These are phyloP conservation scores for Mycalesis mineus DNA, from an alignment of 2,888 invertebrate genomes.

Conservation along the genomic window DNA sequence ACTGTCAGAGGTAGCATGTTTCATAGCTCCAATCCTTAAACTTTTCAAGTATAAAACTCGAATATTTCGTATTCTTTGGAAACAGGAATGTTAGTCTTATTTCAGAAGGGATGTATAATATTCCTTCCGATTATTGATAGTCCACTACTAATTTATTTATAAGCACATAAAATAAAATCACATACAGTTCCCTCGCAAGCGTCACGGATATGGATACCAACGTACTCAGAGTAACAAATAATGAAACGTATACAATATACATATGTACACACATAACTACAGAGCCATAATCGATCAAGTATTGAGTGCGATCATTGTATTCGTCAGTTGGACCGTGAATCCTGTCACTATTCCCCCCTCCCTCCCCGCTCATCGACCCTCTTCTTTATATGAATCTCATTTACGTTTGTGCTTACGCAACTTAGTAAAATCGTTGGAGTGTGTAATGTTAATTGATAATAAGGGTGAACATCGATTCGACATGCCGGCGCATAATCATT, in stretches of 20 bases:
- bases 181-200: background rate
- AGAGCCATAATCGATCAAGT: conserved; percentile 75
- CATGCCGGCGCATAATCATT: conserved; percentile 11
- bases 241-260: conserved; percentile 25
- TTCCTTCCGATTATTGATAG: too few relatives aligned
- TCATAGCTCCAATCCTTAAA: too few relatives aligned
- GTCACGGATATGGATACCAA: conserved; percentile 2
- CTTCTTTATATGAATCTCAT: conserved; percentile 68
- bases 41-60: too few relatives aligned
- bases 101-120: too few relatives aligned
- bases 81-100: too few relatives aligned
- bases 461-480: conserved; percentile 37
- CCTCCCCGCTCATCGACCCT: conserved; percentile 36
- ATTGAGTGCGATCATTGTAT: conserved; percentile 74
- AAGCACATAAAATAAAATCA: background rate
- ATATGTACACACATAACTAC: conserved; percentile 46
- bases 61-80: too few relatives aligned
- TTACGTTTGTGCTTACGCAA: conserved; percentile 72
- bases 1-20: too few relatives aligned
- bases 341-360: conserved; percentile 63
- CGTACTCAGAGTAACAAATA: conserved; percentile 21
- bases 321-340: conserved; percentile 74
- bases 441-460: conserved; percentile 60
- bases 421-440: conserved; percentile 63
- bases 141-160: background rate